A percentile compares a stretch with the other conserved stretches of the same genome.
These are phyloP conservation scores for Channa striata DNA, from an alignment of 2,797 vertebrate genomes.

Conservation along the genomic window DNA sequence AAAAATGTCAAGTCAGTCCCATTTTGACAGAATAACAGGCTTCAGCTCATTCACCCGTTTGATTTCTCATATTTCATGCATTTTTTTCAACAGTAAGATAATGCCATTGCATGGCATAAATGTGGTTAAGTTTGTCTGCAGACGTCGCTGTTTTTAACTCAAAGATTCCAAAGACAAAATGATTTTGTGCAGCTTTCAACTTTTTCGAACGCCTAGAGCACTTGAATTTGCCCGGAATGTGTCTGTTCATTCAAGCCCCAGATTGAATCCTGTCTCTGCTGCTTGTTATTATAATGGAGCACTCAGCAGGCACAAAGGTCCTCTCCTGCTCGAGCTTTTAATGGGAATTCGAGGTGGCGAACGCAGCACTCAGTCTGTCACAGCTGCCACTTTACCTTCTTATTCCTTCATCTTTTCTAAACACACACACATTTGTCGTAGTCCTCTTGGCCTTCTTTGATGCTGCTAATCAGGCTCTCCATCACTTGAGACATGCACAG, in stretches of 20 bases:
- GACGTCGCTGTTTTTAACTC: conserved; percentile 4
- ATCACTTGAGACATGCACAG: conserved; percentile 42
- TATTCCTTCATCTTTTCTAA: conserved; percentile 56
- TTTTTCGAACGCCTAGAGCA: conserved; percentile 49
- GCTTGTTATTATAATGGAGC: conserved; percentile 78
- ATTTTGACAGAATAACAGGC: not conserved
- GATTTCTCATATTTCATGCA: not conserved
- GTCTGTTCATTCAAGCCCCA: conserved; percentile 52
- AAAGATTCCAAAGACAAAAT: conserved; percentile 17
- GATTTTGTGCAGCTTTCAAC: conserved; percentile 18
- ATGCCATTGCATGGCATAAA: conserved; percentile 9
- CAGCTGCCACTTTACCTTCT: conserved; percentile 55
- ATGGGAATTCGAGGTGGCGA: conserved; percentile 70
- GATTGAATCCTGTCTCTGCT: conserved; percentile 69
- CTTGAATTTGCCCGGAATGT: conserved; percentile 65
- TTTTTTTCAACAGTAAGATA: not conserved
- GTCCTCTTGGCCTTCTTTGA: conserved; percentile 53
- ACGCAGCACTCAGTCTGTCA: conserved; percentile 64
- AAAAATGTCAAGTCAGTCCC: conserved; percentile 8
- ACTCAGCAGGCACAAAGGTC: conserved; percentile 74
- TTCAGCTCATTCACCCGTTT: not conserved
- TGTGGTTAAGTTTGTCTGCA: not conserved
- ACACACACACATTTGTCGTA: conserved; percentile 20
- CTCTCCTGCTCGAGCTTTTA: conserved; percentile 68
- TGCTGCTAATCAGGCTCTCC: conserved; percentile 60